These are phyloP conservation scores for Loriculus beryllinus DNA, from an alignment of 2,797 vertebrate species.

Conservation along the genomic window DNA sequence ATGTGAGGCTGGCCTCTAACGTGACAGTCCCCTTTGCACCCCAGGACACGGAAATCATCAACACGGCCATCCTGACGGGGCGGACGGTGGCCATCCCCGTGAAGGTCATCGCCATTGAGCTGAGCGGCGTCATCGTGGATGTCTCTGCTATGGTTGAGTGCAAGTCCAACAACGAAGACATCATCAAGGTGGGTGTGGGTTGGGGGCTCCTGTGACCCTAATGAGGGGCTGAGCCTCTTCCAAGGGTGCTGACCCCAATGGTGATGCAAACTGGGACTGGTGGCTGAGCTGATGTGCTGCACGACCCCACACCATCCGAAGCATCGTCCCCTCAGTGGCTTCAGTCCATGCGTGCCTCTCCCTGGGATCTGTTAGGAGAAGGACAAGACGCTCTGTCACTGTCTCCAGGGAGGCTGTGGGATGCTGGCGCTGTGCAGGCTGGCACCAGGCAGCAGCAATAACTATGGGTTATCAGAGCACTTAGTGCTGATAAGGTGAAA, in stretches of 20 bases:
- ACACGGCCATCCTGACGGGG: conserved; percentile 94
- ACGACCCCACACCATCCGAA: too few relatives aligned
- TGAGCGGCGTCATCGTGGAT: conserved; percentile 85
- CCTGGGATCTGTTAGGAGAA: neutral
- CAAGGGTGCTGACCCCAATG: neutral
- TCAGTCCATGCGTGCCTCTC: neutral
- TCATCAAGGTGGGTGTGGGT: conserved; percentile 86
- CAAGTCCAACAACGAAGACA: conserved; percentile 95
- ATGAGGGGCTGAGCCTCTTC: neutral
- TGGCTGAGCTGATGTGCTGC: neutral
- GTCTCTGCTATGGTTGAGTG: conserved; percentile 89
- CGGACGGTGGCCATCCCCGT: conserved; percentile 94
- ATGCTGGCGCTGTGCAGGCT: neutral
- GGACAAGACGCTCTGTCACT: neutral
- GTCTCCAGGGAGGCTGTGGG: rapidly evolving
- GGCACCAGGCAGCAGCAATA: neutral
- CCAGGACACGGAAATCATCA: conserved; percentile 98
- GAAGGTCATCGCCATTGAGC: conserved; percentile 96
- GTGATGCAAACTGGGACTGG: rapidly evolving
- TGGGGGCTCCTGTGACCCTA: neutral
- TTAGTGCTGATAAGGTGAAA: neutral
- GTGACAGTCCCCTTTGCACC: rapidly evolving
- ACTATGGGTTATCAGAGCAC: neutral
- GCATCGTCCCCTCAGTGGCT: rapidly evolving
- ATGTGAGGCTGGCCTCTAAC: neutral